Conservation (phyloP, 1,140 invertebrate species). For the Apolygus lucorum region DNA sequence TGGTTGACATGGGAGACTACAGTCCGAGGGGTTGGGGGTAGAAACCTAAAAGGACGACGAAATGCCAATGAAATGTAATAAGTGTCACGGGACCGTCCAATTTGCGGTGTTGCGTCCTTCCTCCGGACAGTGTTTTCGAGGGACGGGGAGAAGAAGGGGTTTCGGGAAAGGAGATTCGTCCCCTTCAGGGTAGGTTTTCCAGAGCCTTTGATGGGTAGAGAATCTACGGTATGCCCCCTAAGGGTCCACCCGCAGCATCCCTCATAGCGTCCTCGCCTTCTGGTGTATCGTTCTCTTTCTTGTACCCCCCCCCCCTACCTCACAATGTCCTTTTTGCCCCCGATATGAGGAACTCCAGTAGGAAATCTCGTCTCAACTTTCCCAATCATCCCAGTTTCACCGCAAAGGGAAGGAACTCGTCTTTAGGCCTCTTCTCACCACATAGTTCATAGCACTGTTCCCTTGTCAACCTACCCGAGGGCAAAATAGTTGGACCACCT, state of each 20-base stretch:
- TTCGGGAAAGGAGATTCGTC: neutral
- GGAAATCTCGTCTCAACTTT: neutral
- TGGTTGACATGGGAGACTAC: neutral
- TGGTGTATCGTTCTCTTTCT: no score
- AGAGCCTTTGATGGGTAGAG: slow-evolving; percentile 7
- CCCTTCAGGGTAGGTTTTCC: neutral
- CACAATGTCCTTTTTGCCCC: no score
- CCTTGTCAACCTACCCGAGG: neutral
- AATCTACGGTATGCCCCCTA: slow-evolving; percentile 3
- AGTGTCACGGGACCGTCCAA: slow-evolving; percentile 26
- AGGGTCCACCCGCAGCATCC: neutral
- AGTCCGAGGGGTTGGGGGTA: neutral
- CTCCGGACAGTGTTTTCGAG: neutral
- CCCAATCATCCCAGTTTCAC: neutral
- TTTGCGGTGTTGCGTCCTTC: slow-evolving; percentile 12
- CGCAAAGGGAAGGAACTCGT: neutral
- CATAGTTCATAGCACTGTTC: neutral
- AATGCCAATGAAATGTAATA: slow-evolving; percentile 27
- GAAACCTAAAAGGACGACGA: slow-evolving; percentile 7
- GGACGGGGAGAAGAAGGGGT: neutral
- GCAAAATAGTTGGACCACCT: neutral
- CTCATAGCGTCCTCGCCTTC: neutral
- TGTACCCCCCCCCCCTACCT: no score
- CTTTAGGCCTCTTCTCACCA: neutral
- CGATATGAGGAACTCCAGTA: no score